Percentiles rank a stretch among this genome's conserved stretches.
Evolutionary conservation across 2,888 invertebrate genomes (phyloP).

Genomic region (Meiosimyza decipiens): DNA sequence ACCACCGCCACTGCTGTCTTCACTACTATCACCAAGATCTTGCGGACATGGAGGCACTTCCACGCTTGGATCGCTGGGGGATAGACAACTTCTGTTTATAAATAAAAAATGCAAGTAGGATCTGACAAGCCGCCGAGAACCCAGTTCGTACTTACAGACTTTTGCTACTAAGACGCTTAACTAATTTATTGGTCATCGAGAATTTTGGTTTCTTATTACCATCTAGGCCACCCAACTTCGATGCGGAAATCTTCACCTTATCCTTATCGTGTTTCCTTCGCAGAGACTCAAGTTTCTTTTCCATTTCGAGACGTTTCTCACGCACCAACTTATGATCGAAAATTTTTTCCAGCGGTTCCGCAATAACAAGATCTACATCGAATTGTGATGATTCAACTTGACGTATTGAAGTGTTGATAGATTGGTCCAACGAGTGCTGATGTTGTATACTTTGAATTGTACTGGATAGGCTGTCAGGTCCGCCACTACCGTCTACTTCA

Average conservation of each 20-base stretch:
- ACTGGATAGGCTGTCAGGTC: conserved; percentile 48
- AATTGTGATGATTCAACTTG: conserved; percentile 62
- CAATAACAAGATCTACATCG: conserved; percentile 69
- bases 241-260: conserved; percentile 71
- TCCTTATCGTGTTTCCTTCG: conserved; percentile 86
- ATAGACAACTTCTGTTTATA: conserved; percentile 64
- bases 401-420: conserved; percentile 59
- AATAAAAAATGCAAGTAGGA: conserved; percentile 45
- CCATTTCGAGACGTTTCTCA: conserved; percentile 85
- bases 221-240: conserved; percentile 70
- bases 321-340: conserved; percentile 84
- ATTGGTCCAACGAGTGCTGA: conserved; percentile 65
- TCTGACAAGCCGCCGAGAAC: neutral
- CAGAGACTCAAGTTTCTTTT: conserved; percentile 86
- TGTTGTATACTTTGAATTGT: conserved; percentile 59
- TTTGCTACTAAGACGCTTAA: conserved; percentile 81
- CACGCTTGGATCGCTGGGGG: conserved; percentile 63
- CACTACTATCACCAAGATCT: conserved; percentile 67
- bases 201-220: conserved; percentile 78
- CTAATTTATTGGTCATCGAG: conserved; percentile 78
- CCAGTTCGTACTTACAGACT: conserved; percentile 74
- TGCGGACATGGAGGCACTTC: conserved; percentile 67
- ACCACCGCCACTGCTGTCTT: conserved; percentile 56
- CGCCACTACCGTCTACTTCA: conserved; percentile 50
- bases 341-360: conserved; percentile 83